Percentiles rank a stretch among this genome's conserved stretches.
Conservation (phyloP, 2,888 invertebrate genomes). For the Disparrhopalites patrizii region DNA sequence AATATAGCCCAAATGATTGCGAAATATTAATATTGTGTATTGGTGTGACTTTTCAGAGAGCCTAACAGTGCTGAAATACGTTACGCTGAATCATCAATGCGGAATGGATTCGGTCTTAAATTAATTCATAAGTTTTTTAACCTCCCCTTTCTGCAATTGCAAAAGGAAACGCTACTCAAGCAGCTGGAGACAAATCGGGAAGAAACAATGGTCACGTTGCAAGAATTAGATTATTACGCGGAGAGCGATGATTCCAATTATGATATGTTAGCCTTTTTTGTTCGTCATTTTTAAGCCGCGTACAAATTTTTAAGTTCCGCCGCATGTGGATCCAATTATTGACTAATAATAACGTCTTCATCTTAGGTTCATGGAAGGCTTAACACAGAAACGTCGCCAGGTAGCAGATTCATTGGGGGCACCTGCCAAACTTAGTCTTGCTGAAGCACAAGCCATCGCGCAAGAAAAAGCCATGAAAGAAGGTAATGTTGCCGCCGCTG, state of each 20-base stretch:
- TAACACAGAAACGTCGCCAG: constrained; percentile 70
- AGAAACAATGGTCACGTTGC: constrained; percentile 71
- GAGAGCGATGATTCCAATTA: constrained; percentile 71
- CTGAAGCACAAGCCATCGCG: constrained; percentile 40
- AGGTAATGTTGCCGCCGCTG: constrained; percentile 21
- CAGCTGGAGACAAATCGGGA: constrained; percentile 79
- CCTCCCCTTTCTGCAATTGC: constrained; percentile 85
- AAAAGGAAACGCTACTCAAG: constrained; percentile 73
- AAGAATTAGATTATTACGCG: constrained; percentile 71
- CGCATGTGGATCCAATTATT: no score
- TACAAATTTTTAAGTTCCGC: background rate
- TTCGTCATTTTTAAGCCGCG: background rate
- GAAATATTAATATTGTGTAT: background rate
- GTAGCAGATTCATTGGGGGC: constrained; percentile 59
- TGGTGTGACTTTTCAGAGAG: constrained; percentile 13
- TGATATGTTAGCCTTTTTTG: constrained; percentile 42
- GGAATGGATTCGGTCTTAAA: constrained; percentile 90
- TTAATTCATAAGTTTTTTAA: constrained; percentile 92
- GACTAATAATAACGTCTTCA: constrained; percentile 26
- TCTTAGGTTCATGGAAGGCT: constrained; percentile 63
- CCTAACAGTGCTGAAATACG: constrained; percentile 62
- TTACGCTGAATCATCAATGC: constrained; percentile 89
- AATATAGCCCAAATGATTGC: background rate
- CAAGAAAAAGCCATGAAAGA: constrained; percentile 29
- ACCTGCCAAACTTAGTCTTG: constrained; percentile 37